A percentile compares a stretch with the other conserved stretches of the same genome.
Conservation (phyloP, 2,113 vertebrate genomes). For the Rhynchomys soricoides region DNA sequence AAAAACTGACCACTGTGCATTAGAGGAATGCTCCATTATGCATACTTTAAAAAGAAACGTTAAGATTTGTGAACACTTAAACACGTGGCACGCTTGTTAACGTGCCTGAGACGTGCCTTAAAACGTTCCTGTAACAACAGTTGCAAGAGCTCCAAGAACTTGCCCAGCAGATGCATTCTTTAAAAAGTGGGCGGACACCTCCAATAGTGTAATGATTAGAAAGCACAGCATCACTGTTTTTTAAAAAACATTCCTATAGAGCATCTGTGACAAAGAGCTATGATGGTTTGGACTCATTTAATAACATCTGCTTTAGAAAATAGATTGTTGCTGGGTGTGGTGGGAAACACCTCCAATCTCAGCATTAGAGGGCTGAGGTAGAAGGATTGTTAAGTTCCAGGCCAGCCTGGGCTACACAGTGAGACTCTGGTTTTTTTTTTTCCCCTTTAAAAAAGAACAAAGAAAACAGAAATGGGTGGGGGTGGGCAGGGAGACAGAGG, state of each 20-base stretch:
- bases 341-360: background rate
- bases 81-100: constrained; percentile 83
- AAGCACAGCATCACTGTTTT: constrained; percentile 50
- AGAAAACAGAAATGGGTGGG: background rate
- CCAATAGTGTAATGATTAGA: constrained; percentile 37
- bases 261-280: constrained; percentile 48
- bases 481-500: background rate
- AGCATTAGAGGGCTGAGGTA: background rate
- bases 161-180: constrained; percentile 63
- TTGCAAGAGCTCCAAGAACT: constrained; percentile 75
- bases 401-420: constrained; percentile 1
- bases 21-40: constrained; percentile 85
- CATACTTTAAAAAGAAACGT: constrained; percentile 76
- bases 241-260: constrained; percentile 33
- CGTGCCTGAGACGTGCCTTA: constrained; percentile 83
- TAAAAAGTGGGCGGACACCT: constrained; percentile 36
- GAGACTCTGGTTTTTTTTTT: background rate
- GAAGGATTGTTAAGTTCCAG: background rate
- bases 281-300: constrained; percentile 55
- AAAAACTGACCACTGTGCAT: constrained; percentile 81
- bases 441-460: background rate
- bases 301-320: constrained; percentile 41
- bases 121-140: constrained; percentile 67
- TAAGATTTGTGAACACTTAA: constrained; percentile 79
- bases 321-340: background rate